These are phyloP conservation scores for Cryptocephalus moraei DNA, from an alignment of 2,888 invertebrate species.

Conservation along the genomic window DNA sequence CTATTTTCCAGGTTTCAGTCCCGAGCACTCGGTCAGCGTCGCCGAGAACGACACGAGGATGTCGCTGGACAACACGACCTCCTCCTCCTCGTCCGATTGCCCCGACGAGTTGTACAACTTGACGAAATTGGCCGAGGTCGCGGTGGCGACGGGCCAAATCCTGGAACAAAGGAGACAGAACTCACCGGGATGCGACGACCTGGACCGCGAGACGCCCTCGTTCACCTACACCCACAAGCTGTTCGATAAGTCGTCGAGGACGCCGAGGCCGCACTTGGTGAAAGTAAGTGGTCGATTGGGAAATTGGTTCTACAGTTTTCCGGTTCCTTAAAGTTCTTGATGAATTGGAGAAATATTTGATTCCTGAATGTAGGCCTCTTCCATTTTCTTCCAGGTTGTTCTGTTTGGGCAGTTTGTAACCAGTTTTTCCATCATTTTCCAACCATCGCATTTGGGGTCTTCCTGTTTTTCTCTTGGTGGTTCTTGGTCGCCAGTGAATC, in stretches of 20 bases:
- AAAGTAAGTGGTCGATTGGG: too few species aligned
- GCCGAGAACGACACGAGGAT: slow-evolving; percentile 28
- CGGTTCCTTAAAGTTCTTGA: too few species aligned
- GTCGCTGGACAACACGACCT: slow-evolving; percentile 27
- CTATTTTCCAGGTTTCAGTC: slow-evolving; percentile 32
- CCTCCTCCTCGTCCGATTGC: slow-evolving; percentile 25
- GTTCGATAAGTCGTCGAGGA: slow-evolving; percentile 36
- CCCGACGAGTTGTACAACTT: slow-evolving; percentile 64
- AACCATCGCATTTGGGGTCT: too few species aligned
- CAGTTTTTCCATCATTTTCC: too few species aligned
- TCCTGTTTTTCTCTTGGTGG: too few species aligned
- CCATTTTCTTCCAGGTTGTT: too few species aligned
- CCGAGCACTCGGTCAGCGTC: slow-evolving; percentile 36
- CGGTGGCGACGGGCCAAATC: slow-evolving; percentile 50
- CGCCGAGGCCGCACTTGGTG: slow-evolving; percentile 29
- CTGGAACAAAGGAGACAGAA: slow-evolving; percentile 34
- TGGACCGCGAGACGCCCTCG: slow-evolving; percentile 21
- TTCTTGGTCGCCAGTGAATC: too few species aligned
- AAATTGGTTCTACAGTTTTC: too few species aligned
- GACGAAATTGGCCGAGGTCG: slow-evolving; percentile 65
- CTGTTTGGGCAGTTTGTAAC: too few species aligned
- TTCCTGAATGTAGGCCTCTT: too few species aligned
- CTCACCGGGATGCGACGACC: neutral
- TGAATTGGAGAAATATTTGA: too few species aligned
- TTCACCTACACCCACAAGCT: slow-evolving; percentile 37